phyloP scores from a whole-genome alignment of 2,888 invertebrate genomes.

The Xiphydria camelus region DNA sequence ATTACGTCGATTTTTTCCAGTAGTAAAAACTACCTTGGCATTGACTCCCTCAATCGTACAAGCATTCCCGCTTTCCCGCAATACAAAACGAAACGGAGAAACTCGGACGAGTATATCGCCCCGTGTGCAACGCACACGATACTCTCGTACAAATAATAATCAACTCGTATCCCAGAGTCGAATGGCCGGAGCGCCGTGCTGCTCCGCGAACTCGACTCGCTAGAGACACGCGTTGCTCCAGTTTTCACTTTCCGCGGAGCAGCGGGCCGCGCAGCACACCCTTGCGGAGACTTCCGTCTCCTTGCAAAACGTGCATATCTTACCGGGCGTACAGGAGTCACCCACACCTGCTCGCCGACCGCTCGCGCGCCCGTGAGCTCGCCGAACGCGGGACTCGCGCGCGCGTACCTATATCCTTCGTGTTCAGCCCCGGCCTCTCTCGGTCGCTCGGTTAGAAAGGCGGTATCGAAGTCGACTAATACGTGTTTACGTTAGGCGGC shows the following conservation, averaged over 20 bases:
- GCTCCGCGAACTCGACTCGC: too few species aligned
- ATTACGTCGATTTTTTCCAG: too few species aligned
- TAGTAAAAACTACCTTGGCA: too few species aligned
- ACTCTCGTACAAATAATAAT: too few species aligned
- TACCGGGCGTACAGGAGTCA: slow-evolving; percentile 1
- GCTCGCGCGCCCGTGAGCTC: not conserved
- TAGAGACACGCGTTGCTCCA: slow-evolving; percentile 2
- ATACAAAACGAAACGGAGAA: too few species aligned
- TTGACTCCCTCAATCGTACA: too few species aligned
- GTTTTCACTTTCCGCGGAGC: slow-evolving; percentile 40
- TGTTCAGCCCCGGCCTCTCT: slow-evolving; percentile 16
- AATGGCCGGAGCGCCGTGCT: too few species aligned
- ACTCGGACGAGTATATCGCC: too few species aligned
- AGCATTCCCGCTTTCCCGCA: too few species aligned
- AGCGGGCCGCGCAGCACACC: slow-evolving; percentile 27
- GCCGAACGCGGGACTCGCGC: not conserved
- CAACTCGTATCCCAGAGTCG: too few species aligned
- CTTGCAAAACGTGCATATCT: slow-evolving; percentile 5
- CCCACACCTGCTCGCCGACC: slow-evolving; percentile 9
- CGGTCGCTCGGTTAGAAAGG: slow-evolving; percentile 47
- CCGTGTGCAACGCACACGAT: too few species aligned
- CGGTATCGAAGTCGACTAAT: slow-evolving; percentile 28
- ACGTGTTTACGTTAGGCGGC: slow-evolving; percentile 32
- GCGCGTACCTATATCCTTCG: slow-evolving; percentile 7
- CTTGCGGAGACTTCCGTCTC: slow-evolving; percentile 40